A percentile compares a stretch with the other conserved stretches of the same genome.
Conservation (phyloP, 2,797 vertebrate species). For the Alauda arvensis region DNA sequence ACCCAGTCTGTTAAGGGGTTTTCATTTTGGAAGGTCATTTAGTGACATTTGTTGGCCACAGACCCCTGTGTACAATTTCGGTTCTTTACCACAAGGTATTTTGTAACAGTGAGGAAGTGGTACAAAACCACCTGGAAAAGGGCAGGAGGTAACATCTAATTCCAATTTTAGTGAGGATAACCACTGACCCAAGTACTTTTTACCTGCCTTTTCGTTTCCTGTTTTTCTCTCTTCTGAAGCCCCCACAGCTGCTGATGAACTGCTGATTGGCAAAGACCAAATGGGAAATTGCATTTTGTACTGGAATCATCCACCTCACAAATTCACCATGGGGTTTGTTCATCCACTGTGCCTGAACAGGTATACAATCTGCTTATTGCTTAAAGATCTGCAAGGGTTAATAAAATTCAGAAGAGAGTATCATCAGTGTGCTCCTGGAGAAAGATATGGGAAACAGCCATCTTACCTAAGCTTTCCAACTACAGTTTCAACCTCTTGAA, state of each 20-base stretch:
- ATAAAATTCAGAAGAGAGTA: constrained; percentile 46
- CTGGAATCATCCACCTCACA: neutral
- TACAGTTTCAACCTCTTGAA: constrained; percentile 33
- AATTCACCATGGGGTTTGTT: neutral
- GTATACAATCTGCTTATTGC: constrained; percentile 42
- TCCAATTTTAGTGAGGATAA: neutral
- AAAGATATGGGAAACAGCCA: neutral
- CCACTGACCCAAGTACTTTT: neutral
- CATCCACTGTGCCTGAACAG: neutral
- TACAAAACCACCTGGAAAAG: neutral
- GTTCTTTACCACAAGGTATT: neutral
- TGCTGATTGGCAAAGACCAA: neutral
- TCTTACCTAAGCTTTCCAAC: constrained; percentile 23
- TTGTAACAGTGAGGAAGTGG: neutral
- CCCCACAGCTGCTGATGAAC: neutral
- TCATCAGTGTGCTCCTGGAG: neutral
- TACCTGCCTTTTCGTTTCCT: neutral
- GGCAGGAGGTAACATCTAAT: neutral
- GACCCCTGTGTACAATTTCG: neutral
- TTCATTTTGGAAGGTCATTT: neutral
- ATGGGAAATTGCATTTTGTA: neutral
- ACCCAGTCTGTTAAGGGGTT: neutral
- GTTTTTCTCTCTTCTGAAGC: neutral
- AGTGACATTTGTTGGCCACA: neutral
- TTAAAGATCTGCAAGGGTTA: constrained; percentile 38